phyloP scores from a whole-genome alignment of 2,888 invertebrate genomes.

The Gymnosoma rotundatum region DNA sequence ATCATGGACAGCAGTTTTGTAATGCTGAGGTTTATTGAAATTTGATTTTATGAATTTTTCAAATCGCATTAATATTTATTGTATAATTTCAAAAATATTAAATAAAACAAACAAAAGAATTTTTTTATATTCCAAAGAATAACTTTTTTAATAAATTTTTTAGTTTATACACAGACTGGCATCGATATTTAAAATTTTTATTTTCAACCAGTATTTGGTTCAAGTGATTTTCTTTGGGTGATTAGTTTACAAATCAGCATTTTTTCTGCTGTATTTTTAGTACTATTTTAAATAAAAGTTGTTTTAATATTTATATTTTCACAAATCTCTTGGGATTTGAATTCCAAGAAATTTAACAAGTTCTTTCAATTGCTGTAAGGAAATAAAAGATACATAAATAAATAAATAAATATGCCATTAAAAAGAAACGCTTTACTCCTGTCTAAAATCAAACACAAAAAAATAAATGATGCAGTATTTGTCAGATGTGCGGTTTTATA shows the following conservation, averaged over 20 bases:
- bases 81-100: too few relatives aligned
- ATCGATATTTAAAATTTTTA: too few relatives aligned
- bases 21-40: too few relatives aligned
- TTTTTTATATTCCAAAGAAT: too few relatives aligned
- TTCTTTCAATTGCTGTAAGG: background rate
- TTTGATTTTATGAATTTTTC: too few relatives aligned
- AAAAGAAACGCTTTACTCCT: slow-evolving; percentile 3
- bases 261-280: background rate
- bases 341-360: slow-evolving; percentile 22
- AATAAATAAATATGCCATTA: background rate
- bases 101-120: background rate
- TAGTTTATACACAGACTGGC: too few relatives aligned
- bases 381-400: background rate
- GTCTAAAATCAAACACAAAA: slow-evolving; percentile 19
- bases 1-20: too few relatives aligned
- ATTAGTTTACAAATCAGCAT: background rate
- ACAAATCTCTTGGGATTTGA: slow-evolving; percentile 54
- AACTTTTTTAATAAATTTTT: too few relatives aligned
- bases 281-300: background rate
- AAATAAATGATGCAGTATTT: slow-evolving; percentile 7
- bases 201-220: too few relatives aligned
- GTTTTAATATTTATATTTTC: background rate
- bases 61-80: too few relatives aligned
- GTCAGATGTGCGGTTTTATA: slow-evolving; percentile 19
- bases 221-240: background rate